Base-by-base conservation (phyloP, 2,888 invertebrate species). In the Limenitis camilla region DNA sequence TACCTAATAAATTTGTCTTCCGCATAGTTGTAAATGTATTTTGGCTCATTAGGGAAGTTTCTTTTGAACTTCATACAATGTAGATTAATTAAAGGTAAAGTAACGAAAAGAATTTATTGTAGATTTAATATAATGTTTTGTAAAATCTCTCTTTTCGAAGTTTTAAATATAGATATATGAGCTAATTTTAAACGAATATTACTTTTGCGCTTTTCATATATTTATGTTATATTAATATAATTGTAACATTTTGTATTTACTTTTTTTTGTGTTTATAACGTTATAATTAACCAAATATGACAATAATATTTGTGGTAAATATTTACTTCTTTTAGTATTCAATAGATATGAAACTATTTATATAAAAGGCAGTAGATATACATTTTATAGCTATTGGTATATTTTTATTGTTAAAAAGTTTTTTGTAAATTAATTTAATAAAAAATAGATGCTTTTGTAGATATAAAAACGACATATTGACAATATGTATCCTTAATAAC, bases 1-100 rank as follows among this genome's bases (percentile, higher is more conserved):
- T 60, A 63, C 59, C 75, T 76, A 78, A 78, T 78, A 81, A 81
- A 86, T 81, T 78, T 83, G 87, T 87, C 87, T 87, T 87, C 87
- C 87, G 86, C 72, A 74, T 86, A 87, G 85, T 53, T 63, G 52
- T 74, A 77, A 79, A 69, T 63, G 74, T 74, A 75, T 76, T 79
- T 85, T 72, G 74, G 76, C 76, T 78, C 75, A 73, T 74, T 11
- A 40, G 36, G 40, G 56, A 53, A 72, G 78, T 77, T 76, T 78
- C 75, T 81, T 79, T 82, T 83, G 79, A 77, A 75, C 79, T 78
- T 79, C 67, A 36, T 61, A 55, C 53, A 56, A 60, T 51, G 53
- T 53, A 52, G 76, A 66, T 65, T 49, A 49, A 52, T 46, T 48
- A 46, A 49, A 48, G 27, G 28, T 53, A 52, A 41, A 81, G 74